Evolutionary conservation across 2,888 invertebrate species (phyloP).

Genomic region (Malthinus flaveolus): DNA sequence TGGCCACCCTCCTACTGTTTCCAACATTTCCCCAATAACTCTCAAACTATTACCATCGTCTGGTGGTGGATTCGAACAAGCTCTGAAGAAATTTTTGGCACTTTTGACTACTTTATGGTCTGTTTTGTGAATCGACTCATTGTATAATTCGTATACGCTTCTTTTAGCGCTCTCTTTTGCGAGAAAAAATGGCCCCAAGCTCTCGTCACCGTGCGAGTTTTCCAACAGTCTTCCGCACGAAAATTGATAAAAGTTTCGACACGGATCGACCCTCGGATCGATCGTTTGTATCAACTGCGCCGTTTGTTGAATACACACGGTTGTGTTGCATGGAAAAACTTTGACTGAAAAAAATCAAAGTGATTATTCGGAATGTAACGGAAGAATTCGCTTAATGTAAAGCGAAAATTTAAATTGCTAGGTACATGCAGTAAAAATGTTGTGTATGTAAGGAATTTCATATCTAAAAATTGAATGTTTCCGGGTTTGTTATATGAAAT

Average conservation of each 20-base stretch:
- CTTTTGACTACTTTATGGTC: slow-evolving; percentile 32
- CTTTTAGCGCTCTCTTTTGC: slow-evolving; percentile 11
- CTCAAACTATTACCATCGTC: slow-evolving; percentile 44
- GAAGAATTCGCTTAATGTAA: too few species aligned
- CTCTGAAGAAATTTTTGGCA: slow-evolving; percentile 39
- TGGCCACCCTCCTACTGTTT: slow-evolving; percentile 19
- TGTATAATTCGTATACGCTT: slow-evolving; percentile 35
- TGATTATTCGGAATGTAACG: too few species aligned
- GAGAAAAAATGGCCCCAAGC: slow-evolving; percentile 14
- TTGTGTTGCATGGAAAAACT: background rate
- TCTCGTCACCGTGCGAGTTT: slow-evolving; percentile 14
- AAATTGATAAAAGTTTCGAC: slow-evolving; percentile 39
- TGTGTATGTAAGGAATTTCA: too few species aligned
- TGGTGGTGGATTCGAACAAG: slow-evolving; percentile 48
- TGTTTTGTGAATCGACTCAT: slow-evolving; percentile 21
- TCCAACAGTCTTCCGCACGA: slow-evolving; percentile 35
- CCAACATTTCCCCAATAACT: slow-evolving; percentile 11
- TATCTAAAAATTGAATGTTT: too few species aligned
- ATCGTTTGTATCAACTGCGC: slow-evolving; percentile 16
- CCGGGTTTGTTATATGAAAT: too few species aligned
- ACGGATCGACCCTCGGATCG: slow-evolving; percentile 32
- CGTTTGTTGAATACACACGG: slow-evolving; percentile 15
- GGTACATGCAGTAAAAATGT: too few species aligned
- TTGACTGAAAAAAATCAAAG: too few species aligned
- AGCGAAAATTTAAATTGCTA: too few species aligned